Base-by-base conservation (phyloP, 1,140 invertebrate genomes). In the Cydia pomonella region DNA sequence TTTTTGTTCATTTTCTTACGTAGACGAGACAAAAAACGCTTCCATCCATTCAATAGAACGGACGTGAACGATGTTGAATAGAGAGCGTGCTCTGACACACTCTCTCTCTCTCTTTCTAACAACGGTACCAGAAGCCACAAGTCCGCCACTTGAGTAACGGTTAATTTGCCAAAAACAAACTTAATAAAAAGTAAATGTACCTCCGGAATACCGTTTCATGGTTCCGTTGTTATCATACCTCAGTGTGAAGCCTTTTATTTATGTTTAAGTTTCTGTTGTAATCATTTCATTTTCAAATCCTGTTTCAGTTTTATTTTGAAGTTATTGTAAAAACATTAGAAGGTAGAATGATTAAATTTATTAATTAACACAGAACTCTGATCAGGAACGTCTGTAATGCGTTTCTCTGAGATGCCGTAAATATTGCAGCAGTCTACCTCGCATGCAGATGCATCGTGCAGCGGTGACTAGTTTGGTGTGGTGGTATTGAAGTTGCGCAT, bases 1-100 rank as follows among this genome's bases (percentile, higher is more conserved):
- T 64, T 89, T 91, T 90, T 88, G 85, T 84, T 82, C 77, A 80
- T 85, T 84, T 86, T 84, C 80, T 87, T 86, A 84, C 72, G 77
- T 73, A 85, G 79, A 75, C 77, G 82, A 63, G 66, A 79, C 78
- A 87, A 89, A 89, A 89, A 91, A 87, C 78, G 73, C 77, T 33
- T 79, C 64, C 79, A 79, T 79, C 79, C 84, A 89, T 87, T 90
- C 80, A 89, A 83, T 74, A 79, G 21, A 59, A 23, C 53, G 53
- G 53, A 59, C 76, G 69, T 72, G 33, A 80, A 76, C 62, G 44
- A 79, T 75, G 76, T 75, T 25, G 77, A 78, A 84, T 66, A 80
- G 80, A 81, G 77, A 83, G 71, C 71, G 73, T 13, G 78, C 71
- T 79, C 79, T 63, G 78, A 81, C 62, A 80, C 63, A 41, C 73